These are phyloP conservation scores for Gnathonemus echidnorhynchus DNA, from an alignment of 2,113 vertebrate genomes.

Conservation along the genomic window DNA sequence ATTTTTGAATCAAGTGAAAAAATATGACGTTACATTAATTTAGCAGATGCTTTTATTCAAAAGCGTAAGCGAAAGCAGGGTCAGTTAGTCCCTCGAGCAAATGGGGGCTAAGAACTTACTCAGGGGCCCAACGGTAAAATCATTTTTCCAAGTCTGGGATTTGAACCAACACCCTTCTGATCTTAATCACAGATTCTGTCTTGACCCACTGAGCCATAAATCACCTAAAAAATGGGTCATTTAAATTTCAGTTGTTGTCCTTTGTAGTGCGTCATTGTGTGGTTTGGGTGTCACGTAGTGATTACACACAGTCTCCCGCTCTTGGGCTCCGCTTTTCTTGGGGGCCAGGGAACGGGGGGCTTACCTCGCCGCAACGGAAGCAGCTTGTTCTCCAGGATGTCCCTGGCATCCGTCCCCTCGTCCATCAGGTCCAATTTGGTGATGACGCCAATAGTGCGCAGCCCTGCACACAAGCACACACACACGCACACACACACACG, in stretches of 20 bases:
- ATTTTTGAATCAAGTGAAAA: neutral
- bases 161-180: neutral
- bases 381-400: constrained; percentile 93
- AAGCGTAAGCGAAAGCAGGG: neutral
- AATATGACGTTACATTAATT: neutral
- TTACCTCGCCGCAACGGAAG: constrained; percentile 89
- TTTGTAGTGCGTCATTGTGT: neutral
- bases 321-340: neutral
- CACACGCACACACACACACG: neutral
- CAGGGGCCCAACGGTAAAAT: neutral
- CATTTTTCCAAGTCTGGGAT: neutral
- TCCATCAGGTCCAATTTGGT: constrained; percentile 99
- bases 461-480: constrained; percentile 54
- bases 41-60: neutral
- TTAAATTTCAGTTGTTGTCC: neutral
- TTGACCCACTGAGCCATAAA: neutral
- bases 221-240: neutral
- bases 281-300: neutral
- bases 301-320: neutral
- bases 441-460: constrained; percentile 94
- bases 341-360: neutral
- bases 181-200: neutral
- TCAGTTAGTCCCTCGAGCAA: neutral
- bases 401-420: constrained; percentile 91
- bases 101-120: neutral